phyloP scores from a whole-genome alignment of 2,888 invertebrate species.

The Temnothorax ravouxi region DNA sequence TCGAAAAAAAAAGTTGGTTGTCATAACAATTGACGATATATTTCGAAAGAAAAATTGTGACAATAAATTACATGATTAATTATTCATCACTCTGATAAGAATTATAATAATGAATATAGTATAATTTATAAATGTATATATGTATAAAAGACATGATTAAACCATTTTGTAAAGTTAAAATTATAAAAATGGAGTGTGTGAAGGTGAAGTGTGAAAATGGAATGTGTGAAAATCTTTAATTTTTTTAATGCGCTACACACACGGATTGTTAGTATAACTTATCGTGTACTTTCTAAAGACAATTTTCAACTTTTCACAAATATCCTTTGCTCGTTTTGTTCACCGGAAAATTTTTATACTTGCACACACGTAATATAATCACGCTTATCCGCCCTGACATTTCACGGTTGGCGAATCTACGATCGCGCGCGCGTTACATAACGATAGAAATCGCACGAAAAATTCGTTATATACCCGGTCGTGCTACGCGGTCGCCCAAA shows the following conservation, averaged over 20 bases:
- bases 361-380: conserved; percentile 1
- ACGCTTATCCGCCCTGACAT: conserved; percentile 58
- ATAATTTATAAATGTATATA: no score
- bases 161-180: not conserved
- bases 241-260: not conserved
- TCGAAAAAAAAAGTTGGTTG: not conserved
- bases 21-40: not conserved
- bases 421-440: conserved; percentile 57
- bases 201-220: not conserved
- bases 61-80: not conserved
- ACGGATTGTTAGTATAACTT: not conserved
- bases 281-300: not conserved
- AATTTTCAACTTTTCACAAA: conserved; percentile 26
- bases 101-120: not conserved
- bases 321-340: not conserved
- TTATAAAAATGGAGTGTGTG: not conserved
- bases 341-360: not conserved
- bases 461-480: conserved; percentile 5
- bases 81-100: not conserved
- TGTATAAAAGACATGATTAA: not conserved
- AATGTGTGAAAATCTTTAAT: not conserved
- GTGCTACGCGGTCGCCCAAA: not conserved
- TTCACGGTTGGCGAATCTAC: conserved; percentile 68
- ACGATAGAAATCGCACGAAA: conserved; percentile 45
- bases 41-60: not conserved